phyloP scores from a whole-genome alignment of 2,888 invertebrate species.

The Nemoura dubitans region DNA sequence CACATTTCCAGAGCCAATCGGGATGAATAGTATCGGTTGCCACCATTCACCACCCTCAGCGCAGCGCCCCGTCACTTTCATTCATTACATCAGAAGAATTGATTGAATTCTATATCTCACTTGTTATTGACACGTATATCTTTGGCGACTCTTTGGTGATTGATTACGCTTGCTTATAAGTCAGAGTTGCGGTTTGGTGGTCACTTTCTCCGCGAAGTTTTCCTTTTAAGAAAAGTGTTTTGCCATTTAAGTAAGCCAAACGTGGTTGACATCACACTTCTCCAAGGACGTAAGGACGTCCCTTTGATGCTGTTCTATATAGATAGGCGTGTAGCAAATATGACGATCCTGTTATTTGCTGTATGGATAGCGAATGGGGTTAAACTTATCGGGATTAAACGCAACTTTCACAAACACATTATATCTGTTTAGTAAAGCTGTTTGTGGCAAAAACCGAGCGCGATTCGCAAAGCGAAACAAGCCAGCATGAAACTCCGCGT shows the following conservation, averaged over 20 bases:
- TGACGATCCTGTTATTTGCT: too few relatives aligned
- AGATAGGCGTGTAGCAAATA: too few relatives aligned
- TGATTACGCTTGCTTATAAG: neutral
- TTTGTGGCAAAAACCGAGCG: neutral
- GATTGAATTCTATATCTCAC: neutral
- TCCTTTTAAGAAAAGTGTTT: neutral
- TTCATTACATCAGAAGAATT: neutral
- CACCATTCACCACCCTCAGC: neutral
- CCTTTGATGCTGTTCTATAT: too few relatives aligned
- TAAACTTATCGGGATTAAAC: neutral
- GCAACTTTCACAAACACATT: neutral
- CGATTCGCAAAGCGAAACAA: neutral
- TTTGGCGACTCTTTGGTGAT: neutral
- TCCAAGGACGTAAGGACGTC: too few relatives aligned
- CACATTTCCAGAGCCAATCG: neutral
- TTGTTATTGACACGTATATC: neutral
- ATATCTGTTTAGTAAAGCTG: neutral
- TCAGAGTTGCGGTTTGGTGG: neutral
- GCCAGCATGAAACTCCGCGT: neutral
- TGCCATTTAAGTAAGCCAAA: too few relatives aligned
- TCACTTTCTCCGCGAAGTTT: neutral
- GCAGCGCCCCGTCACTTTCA: neutral
- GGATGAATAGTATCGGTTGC: neutral
- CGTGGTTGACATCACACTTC: too few relatives aligned
- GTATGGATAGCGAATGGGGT: neutral